Evolutionary conservation across 2,797 vertebrate genomes (phyloP).

Genomic region (Clarias laeviceps): DNA sequence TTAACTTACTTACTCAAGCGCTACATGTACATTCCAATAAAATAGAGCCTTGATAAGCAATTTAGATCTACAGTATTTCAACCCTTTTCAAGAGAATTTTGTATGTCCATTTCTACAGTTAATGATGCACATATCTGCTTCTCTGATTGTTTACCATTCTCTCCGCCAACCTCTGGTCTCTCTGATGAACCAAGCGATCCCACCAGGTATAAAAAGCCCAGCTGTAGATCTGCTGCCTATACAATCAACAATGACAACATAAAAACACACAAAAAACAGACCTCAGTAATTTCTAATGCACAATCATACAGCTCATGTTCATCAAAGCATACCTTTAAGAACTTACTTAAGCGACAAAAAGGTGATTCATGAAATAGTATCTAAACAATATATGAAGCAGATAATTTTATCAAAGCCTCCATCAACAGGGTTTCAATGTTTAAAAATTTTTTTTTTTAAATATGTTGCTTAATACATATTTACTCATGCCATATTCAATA

Average conservation of each 20-base stretch:
- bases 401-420: neutral
- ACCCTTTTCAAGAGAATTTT: neutral
- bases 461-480: neutral
- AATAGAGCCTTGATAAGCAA: neutral
- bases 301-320: neutral
- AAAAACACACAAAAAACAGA: neutral
- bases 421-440: neutral
- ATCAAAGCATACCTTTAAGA: neutral
- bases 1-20: neutral
- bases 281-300: neutral
- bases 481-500: neutral
- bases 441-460: neutral
- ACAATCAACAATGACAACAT: slow-evolving; percentile 12
- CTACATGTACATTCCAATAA: neutral
- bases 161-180: slow-evolving; percentile 73
- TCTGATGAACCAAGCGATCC: slow-evolving; percentile 66
- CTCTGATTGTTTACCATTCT: slow-evolving; percentile 71
- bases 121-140: neutral
- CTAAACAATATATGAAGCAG: neutral
- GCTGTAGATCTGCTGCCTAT: slow-evolving; percentile 67
- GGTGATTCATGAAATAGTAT: neutral
- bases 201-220: slow-evolving; percentile 81
- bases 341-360: neutral
- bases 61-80: neutral
- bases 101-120: neutral